phyloP scores from a whole-genome alignment of 1,140 invertebrate species.

The Leptinotarsa texana region DNA sequence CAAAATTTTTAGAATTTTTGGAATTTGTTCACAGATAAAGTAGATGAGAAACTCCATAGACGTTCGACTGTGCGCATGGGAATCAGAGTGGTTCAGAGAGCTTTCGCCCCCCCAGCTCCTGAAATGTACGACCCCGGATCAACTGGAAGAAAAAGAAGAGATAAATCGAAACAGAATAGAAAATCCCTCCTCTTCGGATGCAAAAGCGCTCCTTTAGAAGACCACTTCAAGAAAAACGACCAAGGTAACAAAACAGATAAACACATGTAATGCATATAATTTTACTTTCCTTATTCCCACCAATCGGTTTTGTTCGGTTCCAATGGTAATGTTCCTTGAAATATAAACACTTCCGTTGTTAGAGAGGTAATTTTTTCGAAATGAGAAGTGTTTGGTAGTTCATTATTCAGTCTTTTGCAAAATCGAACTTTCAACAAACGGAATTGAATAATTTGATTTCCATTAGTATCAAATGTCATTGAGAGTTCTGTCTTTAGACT shows the following conservation, averaged over 20 bases:
- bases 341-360: no score
- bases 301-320: no score
- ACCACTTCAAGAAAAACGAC: constrained; percentile 33
- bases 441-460: no score
- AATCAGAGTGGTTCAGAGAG: constrained; percentile 73
- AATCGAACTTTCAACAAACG: no score
- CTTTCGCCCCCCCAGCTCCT: constrained; percentile 57
- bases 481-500: no score
- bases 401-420: no score
- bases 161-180: constrained; percentile 40
- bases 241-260: constrained; percentile 19
- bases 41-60: constrained; percentile 76
- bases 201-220: constrained; percentile 45
- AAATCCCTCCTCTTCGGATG: constrained; percentile 47
- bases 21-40: constrained; percentile 66
- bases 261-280: background rate
- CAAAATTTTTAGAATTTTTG: no score
- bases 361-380: no score
- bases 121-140: constrained; percentile 52
- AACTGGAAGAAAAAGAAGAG: constrained; percentile 33
- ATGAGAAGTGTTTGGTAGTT: no score
- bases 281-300: no score
- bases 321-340: no score
- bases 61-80: constrained; percentile 81
- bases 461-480: no score